Percentiles rank a stretch among this genome's conserved stretches.
phyloP scores from a whole-genome alignment of 1,140 invertebrate genomes.

The Leptinotarsa lineolata region DNA sequence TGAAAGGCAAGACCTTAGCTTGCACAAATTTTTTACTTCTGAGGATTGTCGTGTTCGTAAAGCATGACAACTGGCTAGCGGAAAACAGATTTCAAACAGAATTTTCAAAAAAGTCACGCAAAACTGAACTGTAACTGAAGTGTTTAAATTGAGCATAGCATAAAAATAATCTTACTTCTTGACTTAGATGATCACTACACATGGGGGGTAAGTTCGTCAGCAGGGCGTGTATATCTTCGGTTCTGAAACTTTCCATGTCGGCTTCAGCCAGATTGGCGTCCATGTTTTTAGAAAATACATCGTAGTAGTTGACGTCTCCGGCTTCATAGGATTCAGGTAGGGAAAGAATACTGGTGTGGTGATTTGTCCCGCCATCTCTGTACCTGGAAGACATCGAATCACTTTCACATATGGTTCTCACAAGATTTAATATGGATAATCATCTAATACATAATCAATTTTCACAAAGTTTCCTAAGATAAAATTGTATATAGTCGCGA shows the following conservation, averaged over 20 bases:
- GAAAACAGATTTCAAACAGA: no score
- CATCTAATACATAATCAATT: no score
- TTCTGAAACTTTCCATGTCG: constrained; percentile 91
- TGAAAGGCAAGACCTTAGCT: no score
- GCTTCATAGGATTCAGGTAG: constrained; percentile 78
- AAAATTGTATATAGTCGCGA: no score
- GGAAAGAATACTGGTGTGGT: constrained; percentile 79
- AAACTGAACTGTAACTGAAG: no score
- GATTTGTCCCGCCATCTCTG: constrained; percentile 72
- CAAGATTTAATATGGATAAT: no score
- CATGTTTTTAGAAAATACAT: constrained; percentile 82
- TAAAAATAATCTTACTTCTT: constrained; percentile 52
- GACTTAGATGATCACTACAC: constrained; percentile 59
- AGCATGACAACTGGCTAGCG: no score
- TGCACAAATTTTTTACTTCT: no score
- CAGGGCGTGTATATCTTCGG: constrained; percentile 87
- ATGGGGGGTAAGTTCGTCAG: constrained; percentile 77
- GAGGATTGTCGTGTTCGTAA: no score
- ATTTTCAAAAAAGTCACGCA: no score
- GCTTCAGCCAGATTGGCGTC: constrained; percentile 92
- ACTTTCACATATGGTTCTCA: neutral
- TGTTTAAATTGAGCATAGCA: no score
- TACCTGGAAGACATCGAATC: constrained; percentile 56
- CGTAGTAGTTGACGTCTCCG: constrained; percentile 76
- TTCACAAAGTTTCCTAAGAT: no score